phyloP scores from a whole-genome alignment of 2,888 invertebrate species.

The Chromoteleia sp. region DNA sequence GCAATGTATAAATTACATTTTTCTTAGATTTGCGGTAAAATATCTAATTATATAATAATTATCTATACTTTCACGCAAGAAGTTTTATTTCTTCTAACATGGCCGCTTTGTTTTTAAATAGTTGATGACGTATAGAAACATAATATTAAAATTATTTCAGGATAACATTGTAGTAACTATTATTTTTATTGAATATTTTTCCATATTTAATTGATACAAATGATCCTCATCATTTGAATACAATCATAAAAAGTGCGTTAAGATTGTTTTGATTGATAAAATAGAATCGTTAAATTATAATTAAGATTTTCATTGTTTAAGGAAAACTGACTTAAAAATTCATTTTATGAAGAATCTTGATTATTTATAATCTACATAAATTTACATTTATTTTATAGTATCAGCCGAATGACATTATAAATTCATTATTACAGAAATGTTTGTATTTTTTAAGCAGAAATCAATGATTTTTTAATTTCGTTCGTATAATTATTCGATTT shows the following conservation, averaged over 20 bases:
- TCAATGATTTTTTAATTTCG: not conserved
- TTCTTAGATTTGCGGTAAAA: conserved; percentile 22
- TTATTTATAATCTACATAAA: not conserved
- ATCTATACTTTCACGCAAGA: conserved; percentile 8
- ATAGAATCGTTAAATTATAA: conserved; percentile 7
- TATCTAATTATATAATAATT: conserved; percentile 8
- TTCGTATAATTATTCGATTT: no score
- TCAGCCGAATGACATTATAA: no score
- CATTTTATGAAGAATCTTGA: not conserved
- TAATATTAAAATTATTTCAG: conserved; percentile 3
- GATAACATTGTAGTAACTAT: not conserved
- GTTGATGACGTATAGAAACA: not conserved
- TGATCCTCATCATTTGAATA: conserved; percentile 1
- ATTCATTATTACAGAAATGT: no score
- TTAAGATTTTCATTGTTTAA: not conserved
- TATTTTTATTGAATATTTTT: conserved; percentile 19
- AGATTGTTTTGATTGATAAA: conserved; percentile 4
- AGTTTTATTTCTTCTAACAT: not conserved
- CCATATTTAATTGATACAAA: conserved; percentile 11
- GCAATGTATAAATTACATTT: conserved; percentile 29
- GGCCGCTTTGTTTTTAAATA: not conserved
- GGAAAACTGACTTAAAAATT: not conserved
- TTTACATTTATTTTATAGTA: not conserved
- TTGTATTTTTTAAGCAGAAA: no score
- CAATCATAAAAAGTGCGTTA: conserved; percentile 8